Percentiles rank a stretch among this genome's conserved stretches.
Conservation (phyloP, 1,140 invertebrate genomes). For the Harlomillsia oculata region DNA sequence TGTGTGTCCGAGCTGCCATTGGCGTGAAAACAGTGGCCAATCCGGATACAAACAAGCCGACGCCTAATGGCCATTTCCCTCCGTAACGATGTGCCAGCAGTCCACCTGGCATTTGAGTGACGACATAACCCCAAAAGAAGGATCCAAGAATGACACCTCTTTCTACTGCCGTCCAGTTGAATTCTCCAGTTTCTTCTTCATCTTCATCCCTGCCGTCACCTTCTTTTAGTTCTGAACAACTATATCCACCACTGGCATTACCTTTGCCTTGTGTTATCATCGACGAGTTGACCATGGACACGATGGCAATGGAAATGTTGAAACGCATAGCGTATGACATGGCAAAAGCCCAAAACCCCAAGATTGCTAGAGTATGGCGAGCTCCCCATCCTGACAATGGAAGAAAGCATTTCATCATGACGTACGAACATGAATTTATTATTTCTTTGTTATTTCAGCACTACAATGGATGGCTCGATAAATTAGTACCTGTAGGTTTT, state of each 20-base stretch:
- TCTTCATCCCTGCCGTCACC: too few relatives aligned
- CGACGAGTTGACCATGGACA: conserved; percentile 75
- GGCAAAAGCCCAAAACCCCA: conserved; percentile 84
- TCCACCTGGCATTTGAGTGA: conserved; percentile 68
- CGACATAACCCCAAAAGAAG: conserved; percentile 50
- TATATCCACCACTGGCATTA: too few relatives aligned
- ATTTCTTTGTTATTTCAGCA: too few relatives aligned
- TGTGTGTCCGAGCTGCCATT: conserved; percentile 17
- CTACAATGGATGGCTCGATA: too few relatives aligned
- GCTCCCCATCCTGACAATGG: conserved; percentile 35
- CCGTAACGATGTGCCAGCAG: conserved; percentile 42
- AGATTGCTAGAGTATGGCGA: conserved; percentile 69
- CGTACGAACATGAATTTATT: too few relatives aligned
- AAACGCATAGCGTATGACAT: conserved; percentile 90
- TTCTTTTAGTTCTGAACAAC: too few relatives aligned
- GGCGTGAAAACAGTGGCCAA: conserved; percentile 22
- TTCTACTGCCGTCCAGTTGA: conserved; percentile 54
- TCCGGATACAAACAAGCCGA: conserved; percentile 12
- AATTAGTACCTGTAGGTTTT: too few relatives aligned
- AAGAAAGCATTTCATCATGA: too few relatives aligned
- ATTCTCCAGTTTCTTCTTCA: not conserved
- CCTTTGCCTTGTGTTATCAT: conserved; percentile 41
- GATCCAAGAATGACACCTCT: conserved; percentile 59
- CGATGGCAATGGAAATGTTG: conserved; percentile 94
- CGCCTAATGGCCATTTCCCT: conserved; percentile 20